A percentile compares a stretch with the other conserved stretches of the same genome.
Conservation (phyloP, 1,140 invertebrate genomes). For the Drosophila varians region DNA sequence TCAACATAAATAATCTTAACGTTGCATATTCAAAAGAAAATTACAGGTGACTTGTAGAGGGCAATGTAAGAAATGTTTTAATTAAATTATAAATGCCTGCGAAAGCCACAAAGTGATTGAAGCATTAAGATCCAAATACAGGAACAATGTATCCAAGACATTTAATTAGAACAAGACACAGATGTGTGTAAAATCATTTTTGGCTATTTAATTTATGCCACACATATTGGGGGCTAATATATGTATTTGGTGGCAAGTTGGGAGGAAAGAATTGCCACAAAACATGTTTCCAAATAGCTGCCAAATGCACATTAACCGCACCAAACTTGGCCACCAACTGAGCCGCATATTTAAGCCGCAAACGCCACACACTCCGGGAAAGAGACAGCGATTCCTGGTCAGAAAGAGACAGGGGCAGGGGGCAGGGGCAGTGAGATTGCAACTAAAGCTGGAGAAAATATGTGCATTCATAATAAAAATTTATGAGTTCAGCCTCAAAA, state of each 20-base stretch:
- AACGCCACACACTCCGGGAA: background rate
- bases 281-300: slow-evolving; percentile 31
- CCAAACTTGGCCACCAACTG: slow-evolving; percentile 32
- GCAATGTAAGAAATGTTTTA: slow-evolving; percentile 15
- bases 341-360: slow-evolving; percentile 34
- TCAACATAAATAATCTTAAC: slow-evolving; percentile 34
- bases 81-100: slow-evolving; percentile 36
- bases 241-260: slow-evolving; percentile 5
- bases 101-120: background rate
- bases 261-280: slow-evolving; percentile 15
- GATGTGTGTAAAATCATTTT: background rate
- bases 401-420: slow-evolving; percentile 6
- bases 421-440: slow-evolving; percentile 6
- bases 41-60: slow-evolving; percentile 6
- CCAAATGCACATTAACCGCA: slow-evolving; percentile 47
- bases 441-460: slow-evolving; percentile 23
- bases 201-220: slow-evolving; percentile 7
- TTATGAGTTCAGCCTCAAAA: slow-evolving; percentile 41
- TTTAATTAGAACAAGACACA: background rate
- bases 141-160: background rate
- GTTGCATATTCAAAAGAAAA: slow-evolving; percentile 11
- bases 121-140: background rate
- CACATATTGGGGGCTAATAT: slow-evolving; percentile 15
- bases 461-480: slow-evolving; percentile 52
- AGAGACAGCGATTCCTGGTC: slow-evolving; percentile 15